Base-by-base conservation (phyloP, 2,113 vertebrate genomes). In the Ellobius talpinus region DNA sequence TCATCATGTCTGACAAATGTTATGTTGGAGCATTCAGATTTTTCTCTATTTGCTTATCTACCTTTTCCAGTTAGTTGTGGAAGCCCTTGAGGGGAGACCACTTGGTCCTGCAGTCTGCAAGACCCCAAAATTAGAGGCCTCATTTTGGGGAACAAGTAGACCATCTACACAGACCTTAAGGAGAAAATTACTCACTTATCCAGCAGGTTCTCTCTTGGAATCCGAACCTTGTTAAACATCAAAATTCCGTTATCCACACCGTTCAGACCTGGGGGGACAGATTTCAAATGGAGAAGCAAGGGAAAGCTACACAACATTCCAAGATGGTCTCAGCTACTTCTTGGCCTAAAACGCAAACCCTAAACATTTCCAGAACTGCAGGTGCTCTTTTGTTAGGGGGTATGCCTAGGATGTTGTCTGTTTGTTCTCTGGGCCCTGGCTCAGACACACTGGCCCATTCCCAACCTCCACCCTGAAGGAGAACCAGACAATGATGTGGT, bases 181-280 rank as follows among this genome's bases (percentile, higher is more conserved):
- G 23, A 58, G n/a, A 52, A 82, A 89, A 73, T 17, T 58, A 98
- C 98, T 98, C 79, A 98, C 98, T 96, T 98, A 88, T 97, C 94
- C 74, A 98, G 97, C 68, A 98, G 97, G 90, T 98, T 98, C 95
- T 98, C 98, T 96, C 98, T 96, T 7, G 98, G 98, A 85, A 98
- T 98, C 91, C 90, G 94, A 91, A 98, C 98, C 52, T 96, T 96
- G 95, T 98, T 87, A 96, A 98, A 98, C 95, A 98, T 97, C 91
- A 98, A 92, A 85, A 99, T 98, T 13, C 98, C 98, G 68, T 98
- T 98, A 93, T 98, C 98, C 95, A 98, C 98, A 45, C 98, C 98
- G 36, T 98, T 96, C 50, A 99, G 90, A 95, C 98, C 98, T 98
- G 58, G 72, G 87, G 88, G 42, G 94, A 82, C 6, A 94, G 84